phyloP scores from a whole-genome alignment of 2,888 invertebrate species.

The Antheraea assamensis region DNA sequence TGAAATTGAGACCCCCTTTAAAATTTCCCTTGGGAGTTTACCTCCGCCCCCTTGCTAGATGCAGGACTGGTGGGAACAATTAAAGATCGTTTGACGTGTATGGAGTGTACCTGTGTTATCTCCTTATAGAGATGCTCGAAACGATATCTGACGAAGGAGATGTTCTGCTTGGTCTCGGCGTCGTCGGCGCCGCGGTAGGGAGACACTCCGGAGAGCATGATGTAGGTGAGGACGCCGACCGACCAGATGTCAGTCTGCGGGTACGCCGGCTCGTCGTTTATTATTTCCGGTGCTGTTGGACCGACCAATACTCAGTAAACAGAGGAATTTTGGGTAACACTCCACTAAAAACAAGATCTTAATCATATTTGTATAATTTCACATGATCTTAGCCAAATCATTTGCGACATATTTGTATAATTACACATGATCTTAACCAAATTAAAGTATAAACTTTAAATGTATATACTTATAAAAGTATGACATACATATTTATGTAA shows the following conservation, averaged over 20 bases:
- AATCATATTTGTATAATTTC: no score
- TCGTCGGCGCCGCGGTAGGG: constrained; percentile 93
- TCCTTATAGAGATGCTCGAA: constrained; percentile 97
- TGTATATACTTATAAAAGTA: no score
- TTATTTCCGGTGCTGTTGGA: constrained; percentile 91
- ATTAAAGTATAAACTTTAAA: neutral
- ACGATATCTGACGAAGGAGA: constrained; percentile 93
- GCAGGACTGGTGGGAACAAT: no score
- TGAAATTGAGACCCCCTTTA: no score
- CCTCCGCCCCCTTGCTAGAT: no score
- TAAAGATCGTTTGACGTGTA: neutral
- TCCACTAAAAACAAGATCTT: neutral
- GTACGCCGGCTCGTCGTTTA: constrained; percentile 93
- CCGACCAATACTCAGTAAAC: neutral
- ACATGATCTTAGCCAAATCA: no score
- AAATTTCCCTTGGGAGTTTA: no score
- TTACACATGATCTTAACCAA: no score
- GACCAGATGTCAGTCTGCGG: constrained; percentile 98
- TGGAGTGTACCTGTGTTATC: constrained; percentile 87
- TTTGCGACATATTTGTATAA: no score
- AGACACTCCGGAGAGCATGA: constrained; percentile 95
- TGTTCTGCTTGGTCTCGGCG: constrained; percentile 94
- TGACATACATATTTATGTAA: no score
- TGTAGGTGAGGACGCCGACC: constrained; percentile 94
- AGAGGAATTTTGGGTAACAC: neutral